phyloP scores from a whole-genome alignment of 2,797 vertebrate species.

The Sciurus carolinensis region DNA sequence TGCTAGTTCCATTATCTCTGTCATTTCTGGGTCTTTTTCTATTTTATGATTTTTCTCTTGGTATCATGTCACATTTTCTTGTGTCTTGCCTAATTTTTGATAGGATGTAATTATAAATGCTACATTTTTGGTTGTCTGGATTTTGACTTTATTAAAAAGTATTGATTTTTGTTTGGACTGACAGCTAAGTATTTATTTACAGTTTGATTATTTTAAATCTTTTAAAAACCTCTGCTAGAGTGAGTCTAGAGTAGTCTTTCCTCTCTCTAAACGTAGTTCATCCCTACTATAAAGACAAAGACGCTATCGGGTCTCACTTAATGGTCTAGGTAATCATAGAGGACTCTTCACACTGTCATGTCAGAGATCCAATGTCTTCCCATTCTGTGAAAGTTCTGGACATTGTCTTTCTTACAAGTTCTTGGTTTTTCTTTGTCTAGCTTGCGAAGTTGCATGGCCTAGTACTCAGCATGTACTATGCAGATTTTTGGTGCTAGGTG shows the following conservation, averaged over 20 bases:
- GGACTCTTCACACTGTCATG: not conserved
- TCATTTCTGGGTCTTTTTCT: not conserved
- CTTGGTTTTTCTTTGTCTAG: not conserved
- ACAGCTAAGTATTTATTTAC: not conserved
- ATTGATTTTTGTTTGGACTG: not conserved
- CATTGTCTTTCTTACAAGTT: not conserved
- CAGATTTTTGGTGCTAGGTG: not conserved
- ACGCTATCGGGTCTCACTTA: not conserved
- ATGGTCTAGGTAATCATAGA: not conserved
- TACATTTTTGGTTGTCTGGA: not conserved
- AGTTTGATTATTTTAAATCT: not conserved
- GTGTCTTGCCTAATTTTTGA: slow-evolving; percentile 1
- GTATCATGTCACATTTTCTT: not conserved
- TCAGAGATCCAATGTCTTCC: not conserved
- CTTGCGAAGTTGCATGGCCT: not conserved
- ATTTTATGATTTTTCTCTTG: not conserved
- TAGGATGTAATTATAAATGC: slow-evolving; percentile 1
- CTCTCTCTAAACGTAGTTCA: not conserved
- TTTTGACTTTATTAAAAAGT: slow-evolving; percentile 19
- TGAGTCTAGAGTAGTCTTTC: not conserved
- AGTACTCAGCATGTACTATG: not conserved
- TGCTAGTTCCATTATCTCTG: not conserved
- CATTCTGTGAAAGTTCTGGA: not conserved
- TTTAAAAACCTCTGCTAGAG: not conserved
- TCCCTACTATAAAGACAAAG: not conserved